Base-by-base conservation (phyloP, 2,888 invertebrate genomes). In the Crioceris asparagi region DNA sequence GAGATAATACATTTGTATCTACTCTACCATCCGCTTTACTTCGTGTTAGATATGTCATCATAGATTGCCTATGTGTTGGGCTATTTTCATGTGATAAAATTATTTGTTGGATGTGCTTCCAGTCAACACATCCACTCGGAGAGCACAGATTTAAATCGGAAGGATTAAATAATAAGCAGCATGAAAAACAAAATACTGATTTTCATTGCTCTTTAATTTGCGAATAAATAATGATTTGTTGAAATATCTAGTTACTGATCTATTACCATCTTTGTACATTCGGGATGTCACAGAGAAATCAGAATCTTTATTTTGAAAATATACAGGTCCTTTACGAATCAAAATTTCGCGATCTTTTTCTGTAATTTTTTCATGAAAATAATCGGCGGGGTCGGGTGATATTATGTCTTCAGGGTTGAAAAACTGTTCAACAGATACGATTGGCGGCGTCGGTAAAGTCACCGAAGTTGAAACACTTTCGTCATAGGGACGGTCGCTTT, bases 291-390 rank as follows among this genome's bases (percentile, higher is more conserved):
- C 29, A 17, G 27, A 33, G 14, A 38, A 33, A 8, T 37, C 37
- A 37, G 5, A 37, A 32, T 37, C 32, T 37, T 37, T 26, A 25
- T 33, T 33, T 33, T 33, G 33, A 23, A 33, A 33, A 33, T 29
- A 38, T 33, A 8, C 33, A 18, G 38, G 38, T 33, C 27, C 29
- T 27, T 33, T 33, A 21, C 38, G 33, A 36, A 36, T 36, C 36
- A n/a, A 36, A 36, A 36, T 36, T 30, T 36, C 21, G 36, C 31
- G 17, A 17, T 17, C 2, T 17, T 32, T 17, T 32, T 32, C 32
- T 32, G 32, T 32, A n/a, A 32, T 11, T 11, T 32, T 32, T 18
- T 17, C 32, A 17, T 31, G 31, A 31, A 31, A 36, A 31, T 36
- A 36, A 29, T 30, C 19, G 35, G 30, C 29, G 27, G 30, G 36